phyloP scores from a whole-genome alignment of 2,797 vertebrate species.

The Limnodromus scolopaceus region DNA sequence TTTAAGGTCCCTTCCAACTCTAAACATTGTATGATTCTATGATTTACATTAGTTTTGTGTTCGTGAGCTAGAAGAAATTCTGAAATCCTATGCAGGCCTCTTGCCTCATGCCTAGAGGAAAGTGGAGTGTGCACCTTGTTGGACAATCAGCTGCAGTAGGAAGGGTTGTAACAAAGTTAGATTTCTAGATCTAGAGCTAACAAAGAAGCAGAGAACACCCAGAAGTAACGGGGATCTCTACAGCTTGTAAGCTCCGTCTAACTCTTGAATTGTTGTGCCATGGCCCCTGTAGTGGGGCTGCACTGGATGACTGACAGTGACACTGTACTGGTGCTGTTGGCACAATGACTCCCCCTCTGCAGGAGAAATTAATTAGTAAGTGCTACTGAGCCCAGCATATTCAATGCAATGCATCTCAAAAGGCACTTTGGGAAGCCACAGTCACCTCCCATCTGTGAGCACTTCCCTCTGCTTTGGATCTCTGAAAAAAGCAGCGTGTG shows the following conservation, averaged over 20 bases:
- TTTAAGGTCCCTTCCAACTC: too few relatives aligned
- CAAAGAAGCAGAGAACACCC: background rate
- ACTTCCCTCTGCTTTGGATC: background rate
- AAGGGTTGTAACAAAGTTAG: background rate
- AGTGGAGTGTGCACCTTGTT: background rate
- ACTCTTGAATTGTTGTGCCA: background rate
- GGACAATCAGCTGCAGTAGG: background rate
- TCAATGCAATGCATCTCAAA: background rate
- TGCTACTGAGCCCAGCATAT: background rate
- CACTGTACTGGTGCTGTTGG: background rate
- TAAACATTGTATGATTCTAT: background rate
- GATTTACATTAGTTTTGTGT: background rate
- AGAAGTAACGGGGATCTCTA: background rate
- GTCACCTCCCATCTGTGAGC: background rate
- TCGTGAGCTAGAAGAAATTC: background rate
- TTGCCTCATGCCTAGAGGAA: background rate
- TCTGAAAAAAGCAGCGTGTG: background rate
- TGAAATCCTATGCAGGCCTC: background rate
- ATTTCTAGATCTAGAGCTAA: background rate
- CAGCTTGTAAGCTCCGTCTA: background rate
- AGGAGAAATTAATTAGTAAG: background rate
- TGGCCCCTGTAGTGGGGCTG: background rate
- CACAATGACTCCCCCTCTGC: background rate
- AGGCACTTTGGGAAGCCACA: background rate
- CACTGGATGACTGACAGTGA: background rate